Evolutionary conservation across 2,113 vertebrate species (phyloP).

Genomic region (Campylomormyrus tamandua): DNA sequence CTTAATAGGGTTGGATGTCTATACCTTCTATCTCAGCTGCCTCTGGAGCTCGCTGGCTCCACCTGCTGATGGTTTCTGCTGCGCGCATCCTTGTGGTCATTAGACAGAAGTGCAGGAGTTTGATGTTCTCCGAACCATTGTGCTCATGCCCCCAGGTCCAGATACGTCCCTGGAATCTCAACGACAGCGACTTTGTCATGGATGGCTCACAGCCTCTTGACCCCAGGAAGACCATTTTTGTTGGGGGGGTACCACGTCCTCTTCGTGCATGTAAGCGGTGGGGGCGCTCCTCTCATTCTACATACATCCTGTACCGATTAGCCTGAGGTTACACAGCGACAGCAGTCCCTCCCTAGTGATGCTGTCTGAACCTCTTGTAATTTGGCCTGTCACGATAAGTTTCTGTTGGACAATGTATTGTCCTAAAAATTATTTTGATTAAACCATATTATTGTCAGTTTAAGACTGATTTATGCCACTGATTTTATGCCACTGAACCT

Average conservation of each 20-base stretch:
- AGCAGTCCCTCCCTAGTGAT: neutral
- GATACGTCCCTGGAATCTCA: conserved; percentile 98
- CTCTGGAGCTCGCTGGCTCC: neutral
- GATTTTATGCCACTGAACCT: neutral
- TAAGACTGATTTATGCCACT: neutral
- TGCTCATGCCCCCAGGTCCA: conserved; percentile 70
- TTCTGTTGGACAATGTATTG: neutral
- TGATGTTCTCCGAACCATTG: neutral
- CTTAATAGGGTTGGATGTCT: neutral
- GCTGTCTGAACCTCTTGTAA: neutral
- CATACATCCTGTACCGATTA: neutral
- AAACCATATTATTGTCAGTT: neutral
- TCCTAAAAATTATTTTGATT: neutral
- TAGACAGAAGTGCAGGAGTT: neutral
- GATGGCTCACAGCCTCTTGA: conserved; percentile 97
- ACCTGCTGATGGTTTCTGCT: neutral
- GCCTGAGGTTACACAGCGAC: neutral
- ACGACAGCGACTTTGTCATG: conserved; percentile 99
- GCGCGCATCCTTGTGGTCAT: neutral
- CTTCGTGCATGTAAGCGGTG: conserved; percentile 80
- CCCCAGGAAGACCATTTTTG: conserved; percentile 97
- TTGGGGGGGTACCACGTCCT: conserved; percentile 94
- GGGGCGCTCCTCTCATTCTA: neutral
- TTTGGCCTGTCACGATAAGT: neutral
- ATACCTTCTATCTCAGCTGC: neutral